Conservation (phyloP, 1,140 invertebrate genomes). For the Popillia japonica region DNA sequence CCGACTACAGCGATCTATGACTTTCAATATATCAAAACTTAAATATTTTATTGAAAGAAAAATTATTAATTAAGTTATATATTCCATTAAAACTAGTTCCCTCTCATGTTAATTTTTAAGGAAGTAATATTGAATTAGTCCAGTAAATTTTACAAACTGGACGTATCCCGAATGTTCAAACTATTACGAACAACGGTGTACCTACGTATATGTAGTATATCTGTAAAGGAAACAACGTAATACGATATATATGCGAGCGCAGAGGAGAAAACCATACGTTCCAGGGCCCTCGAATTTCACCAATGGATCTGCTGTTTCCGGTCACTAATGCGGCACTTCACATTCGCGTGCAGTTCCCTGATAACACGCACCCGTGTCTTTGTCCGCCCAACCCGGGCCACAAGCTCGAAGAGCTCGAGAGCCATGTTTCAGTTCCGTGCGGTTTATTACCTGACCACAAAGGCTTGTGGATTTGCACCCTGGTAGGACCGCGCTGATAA, state of each 20-base stretch:
- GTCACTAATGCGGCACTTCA: constrained; percentile 46
- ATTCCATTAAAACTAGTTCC: no score
- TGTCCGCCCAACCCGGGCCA: constrained; percentile 26
- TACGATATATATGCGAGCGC: neutral
- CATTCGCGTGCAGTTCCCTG: constrained; percentile 48
- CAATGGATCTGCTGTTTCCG: constrained; percentile 42
- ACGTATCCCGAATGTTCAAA: no score
- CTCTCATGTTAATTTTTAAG: no score
- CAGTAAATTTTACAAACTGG: no score
- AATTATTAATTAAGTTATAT: no score
- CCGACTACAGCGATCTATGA: no score
- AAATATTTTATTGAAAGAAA: no score
- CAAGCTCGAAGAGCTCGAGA: constrained; percentile 19
- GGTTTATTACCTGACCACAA: constrained; percentile 51
- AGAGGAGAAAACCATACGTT: constrained; percentile 21
- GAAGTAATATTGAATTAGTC: no score
- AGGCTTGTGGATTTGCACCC: constrained; percentile 47
- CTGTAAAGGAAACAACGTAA: neutral
- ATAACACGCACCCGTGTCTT: constrained; percentile 48
- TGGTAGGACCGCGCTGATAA: constrained; percentile 49
- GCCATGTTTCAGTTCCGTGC: constrained; percentile 43
- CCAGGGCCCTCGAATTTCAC: constrained; percentile 35
- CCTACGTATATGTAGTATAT: neutral
- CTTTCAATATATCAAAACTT: no score
- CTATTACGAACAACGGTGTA: no score